A percentile compares a stretch with the other conserved stretches of the same genome.
Conservation (phyloP, 2,113 vertebrate genomes). For the Bujurquina vittata region DNA sequence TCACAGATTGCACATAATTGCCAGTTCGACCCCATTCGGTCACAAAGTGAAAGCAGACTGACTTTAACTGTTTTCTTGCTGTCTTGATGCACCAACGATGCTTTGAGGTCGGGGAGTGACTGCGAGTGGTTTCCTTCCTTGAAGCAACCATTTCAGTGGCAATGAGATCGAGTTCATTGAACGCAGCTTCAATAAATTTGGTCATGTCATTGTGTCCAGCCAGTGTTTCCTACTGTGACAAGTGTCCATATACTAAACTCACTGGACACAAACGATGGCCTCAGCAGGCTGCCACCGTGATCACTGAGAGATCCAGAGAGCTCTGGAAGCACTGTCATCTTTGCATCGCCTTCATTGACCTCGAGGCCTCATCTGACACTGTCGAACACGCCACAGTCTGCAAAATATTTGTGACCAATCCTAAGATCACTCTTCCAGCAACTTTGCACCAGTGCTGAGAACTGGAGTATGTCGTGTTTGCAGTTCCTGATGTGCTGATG, state of each 20-base stretch:
- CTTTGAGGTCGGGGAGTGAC: background rate
- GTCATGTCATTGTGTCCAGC: background rate
- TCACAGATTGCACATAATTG: too few species aligned
- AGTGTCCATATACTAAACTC: too few species aligned
- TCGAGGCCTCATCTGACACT: background rate
- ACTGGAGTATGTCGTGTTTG: background rate
- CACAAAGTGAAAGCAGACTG: too few species aligned
- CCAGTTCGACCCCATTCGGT: too few species aligned
- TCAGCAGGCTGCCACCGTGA: background rate
- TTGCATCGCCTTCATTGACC: background rate
- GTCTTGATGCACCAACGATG: too few species aligned
- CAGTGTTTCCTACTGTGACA: background rate
- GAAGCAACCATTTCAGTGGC: background rate
- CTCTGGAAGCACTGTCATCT: background rate
- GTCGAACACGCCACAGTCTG: background rate
- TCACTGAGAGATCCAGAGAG: background rate
- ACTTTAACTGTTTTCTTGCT: too few species aligned
- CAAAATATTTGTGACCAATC: background rate
- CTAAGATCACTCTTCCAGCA: background rate
- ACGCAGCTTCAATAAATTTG: background rate
- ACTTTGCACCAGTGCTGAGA: too few species aligned
- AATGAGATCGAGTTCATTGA: background rate
- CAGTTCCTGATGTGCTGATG: background rate
- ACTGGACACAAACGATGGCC: background rate
- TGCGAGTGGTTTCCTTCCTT: background rate